Conservation (phyloP, 2,113 vertebrate species). For the Petromus typicus region DNA sequence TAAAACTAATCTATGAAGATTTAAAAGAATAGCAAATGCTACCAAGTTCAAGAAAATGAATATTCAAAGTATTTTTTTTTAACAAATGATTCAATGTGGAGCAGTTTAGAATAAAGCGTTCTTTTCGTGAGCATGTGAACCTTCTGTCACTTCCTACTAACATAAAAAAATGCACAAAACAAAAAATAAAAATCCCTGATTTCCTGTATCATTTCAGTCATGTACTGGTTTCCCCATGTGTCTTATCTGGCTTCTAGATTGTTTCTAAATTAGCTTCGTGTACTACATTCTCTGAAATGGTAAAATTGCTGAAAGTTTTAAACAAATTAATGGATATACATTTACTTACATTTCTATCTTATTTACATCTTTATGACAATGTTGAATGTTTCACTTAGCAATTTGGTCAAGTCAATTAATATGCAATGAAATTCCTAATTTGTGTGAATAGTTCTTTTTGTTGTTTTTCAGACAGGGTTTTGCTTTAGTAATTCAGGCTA, state of each 20-base stretch:
- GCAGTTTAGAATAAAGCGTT: not conserved
- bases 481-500: too few relatives aligned
- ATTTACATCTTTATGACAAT: not conserved
- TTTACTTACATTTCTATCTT: not conserved
- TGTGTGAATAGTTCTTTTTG: not conserved
- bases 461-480: too few relatives aligned
- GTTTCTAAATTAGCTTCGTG: not conserved
- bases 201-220: not conserved
- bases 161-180: slow-evolving; percentile 24
- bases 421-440: not conserved
- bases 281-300: not conserved
- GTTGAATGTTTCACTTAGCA: not conserved
- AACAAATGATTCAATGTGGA: not conserved
- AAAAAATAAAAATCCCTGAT: slow-evolving; percentile 8
- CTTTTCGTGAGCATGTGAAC: not conserved
- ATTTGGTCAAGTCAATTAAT: slow-evolving; percentile 20
- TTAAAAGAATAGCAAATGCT: not conserved
- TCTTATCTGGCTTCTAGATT: not conserved
- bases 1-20: not conserved
- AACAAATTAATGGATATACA: not conserved
- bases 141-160: slow-evolving; percentile 15
- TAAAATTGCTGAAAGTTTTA: not conserved
- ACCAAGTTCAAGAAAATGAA: not conserved
- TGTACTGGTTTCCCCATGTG: not conserved
- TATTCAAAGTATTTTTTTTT: not conserved